These are phyloP conservation scores for Chrysaora quinquecirrha DNA, from an alignment of 30 jellyfish, hydroid and myxozoan species.

Conservation along the genomic window DNA sequence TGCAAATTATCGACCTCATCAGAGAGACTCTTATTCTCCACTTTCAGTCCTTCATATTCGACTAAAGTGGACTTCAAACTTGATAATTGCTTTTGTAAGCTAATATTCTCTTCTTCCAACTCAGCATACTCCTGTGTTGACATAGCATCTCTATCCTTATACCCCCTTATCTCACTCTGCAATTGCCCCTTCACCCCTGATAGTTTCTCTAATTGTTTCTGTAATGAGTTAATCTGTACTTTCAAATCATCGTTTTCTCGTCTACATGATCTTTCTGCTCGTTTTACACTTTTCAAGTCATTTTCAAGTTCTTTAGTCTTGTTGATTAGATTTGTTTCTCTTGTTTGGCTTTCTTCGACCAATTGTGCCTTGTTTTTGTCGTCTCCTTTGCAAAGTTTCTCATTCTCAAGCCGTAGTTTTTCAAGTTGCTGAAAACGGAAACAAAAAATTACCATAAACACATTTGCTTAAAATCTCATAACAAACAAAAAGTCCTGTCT, in stretches of 20 bases:
- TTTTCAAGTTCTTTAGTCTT: conserved; percentile 58
- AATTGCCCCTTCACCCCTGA: conserved; percentile 65
- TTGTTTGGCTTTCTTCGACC: conserved; percentile 87
- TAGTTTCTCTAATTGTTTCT: conserved; percentile 61
- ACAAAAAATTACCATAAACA: too few relatives aligned
- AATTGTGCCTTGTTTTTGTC: conserved; percentile 77
- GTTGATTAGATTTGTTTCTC: conserved; percentile 74
- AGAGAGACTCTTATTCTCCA: conserved; percentile 85
- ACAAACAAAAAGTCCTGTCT: too few relatives aligned
- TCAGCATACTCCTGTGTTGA: conserved; percentile 80
- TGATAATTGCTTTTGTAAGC: conserved; percentile 79
- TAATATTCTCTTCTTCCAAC: conserved; percentile 90
- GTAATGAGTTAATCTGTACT: conserved; percentile 60
- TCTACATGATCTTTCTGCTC: conserved; percentile 56
- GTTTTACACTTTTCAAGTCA: conserved; percentile 65
- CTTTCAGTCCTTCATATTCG: conserved; percentile 95
- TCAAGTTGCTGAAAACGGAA: conserved; percentile 73
- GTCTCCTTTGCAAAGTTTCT: conserved; percentile 67
- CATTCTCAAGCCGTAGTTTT: conserved; percentile 57
- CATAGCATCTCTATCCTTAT: conserved; percentile 56
- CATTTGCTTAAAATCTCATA: too few relatives aligned
- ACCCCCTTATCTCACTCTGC: conserved; percentile 62
- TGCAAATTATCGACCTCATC: conserved; percentile 95
- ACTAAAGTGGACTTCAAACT: conserved; percentile 81
- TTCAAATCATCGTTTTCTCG: conserved; percentile 70